Base-by-base conservation (phyloP, 1,140 invertebrate genomes). In the Drosophila sulfurigaster region DNA sequence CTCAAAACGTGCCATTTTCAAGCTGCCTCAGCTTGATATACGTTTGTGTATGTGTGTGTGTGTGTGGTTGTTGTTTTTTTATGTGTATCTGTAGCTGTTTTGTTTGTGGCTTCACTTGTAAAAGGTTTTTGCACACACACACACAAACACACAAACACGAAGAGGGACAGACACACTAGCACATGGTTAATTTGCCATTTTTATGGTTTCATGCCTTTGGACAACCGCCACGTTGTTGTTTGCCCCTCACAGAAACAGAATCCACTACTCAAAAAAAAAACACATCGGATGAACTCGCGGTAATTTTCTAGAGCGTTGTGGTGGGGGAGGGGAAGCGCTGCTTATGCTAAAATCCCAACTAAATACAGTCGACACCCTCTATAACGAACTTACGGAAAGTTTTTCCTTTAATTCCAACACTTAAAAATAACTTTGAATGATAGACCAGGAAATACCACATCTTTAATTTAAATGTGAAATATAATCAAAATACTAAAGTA, bases 151-250 rank as follows among this genome's bases (percentile, higher is more conserved):
- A 64, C 43, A 74, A 1, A 16, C 1, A 56, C 2, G 15, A 56
- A 41, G 54, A 41, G 41, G 41, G 41, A 51, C 48, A 72, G 13
- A 57, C 38, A 67, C 46, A 69, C 54, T 68, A 64, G 66, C 65
- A 62, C 67, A 65, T 73, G 79, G 79, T 91, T 91, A 87, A 87
- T 91, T 91, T 91, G 87, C 79, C 87, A 91, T 91, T 91, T 91
- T 83, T 91, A 91, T 91, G 87, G 87, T 82, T 91, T 91, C 87
- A 87, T 87, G 77, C 81, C 81, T 89, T 73, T 70, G 69, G 49
- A 45, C 35, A 60, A 51, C 79, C 72, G 32, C 41, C 41, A n/a
- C 41, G 41, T 43, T 38, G 35, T 38, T 38, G 35, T 10, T 25
- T 38, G 35, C 35, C 41, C 41, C 41, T 10, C 11, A 5, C 11